Evolutionary conservation across 2,888 invertebrate species (phyloP).

Genomic region (Cactoblastis cactorum): DNA sequence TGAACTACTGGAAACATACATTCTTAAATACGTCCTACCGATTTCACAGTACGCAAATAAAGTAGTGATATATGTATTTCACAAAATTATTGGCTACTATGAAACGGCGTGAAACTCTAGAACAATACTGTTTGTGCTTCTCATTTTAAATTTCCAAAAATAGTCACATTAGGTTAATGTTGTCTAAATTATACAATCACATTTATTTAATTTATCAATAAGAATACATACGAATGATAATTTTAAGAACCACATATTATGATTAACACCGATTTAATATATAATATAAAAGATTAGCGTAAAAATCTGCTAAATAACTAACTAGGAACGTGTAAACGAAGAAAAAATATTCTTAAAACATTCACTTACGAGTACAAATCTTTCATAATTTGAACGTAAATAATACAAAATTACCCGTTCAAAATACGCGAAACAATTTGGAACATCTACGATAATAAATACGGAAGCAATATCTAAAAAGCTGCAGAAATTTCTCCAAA

Average conservation of each 20-base stretch:
- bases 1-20: conserved; percentile 28
- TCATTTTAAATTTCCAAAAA: conserved; percentile 1
- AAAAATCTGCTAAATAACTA: conserved; percentile 15
- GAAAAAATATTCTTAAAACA: not conserved
- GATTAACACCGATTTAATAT: conserved; percentile 5
- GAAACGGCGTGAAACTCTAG: conserved; percentile 17
- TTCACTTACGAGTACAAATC: not conserved
- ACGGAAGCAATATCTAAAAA: conserved; percentile 10
- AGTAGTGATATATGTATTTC: not conserved
- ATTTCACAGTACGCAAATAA: not conserved
- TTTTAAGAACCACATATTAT: not conserved
- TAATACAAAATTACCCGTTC: no score
- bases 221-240: not conserved
- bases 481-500: conserved; percentile 23
- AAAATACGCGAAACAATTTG: not conserved
- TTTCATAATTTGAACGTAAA: no score
- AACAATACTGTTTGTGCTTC: conserved; percentile 16
- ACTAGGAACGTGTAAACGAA: not conserved
- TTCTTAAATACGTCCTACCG: not conserved
- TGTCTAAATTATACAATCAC: conserved; percentile 2
- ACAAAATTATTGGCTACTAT: not conserved
- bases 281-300: not conserved
- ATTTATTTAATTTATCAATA: not conserved
- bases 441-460: not conserved
- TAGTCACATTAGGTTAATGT: not conserved